Percentiles rank a stretch among this genome's conserved stretches.
Conservation (phyloP, 2,888 invertebrate genomes). For the Trachelus troglodyta region DNA sequence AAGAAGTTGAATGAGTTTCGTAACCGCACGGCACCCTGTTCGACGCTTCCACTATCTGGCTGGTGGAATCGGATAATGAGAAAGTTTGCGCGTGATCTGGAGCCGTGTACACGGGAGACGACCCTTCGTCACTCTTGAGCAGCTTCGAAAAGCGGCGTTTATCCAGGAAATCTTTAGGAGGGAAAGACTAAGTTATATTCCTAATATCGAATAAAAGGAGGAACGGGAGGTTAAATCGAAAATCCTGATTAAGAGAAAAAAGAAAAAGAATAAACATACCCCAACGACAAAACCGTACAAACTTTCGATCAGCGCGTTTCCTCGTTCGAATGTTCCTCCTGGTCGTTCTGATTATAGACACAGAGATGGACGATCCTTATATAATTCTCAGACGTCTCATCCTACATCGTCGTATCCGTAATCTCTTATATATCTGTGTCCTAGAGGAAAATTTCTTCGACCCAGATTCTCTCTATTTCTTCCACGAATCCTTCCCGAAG, state of each 20-base stretch:
- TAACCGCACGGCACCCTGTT: not conserved
- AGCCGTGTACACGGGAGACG: not conserved
- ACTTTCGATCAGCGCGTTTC: not conserved
- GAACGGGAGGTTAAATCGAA: not conserved
- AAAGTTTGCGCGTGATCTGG: constrained; percentile 19
- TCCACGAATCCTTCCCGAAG: constrained; percentile 43
- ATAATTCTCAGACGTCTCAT: not conserved
- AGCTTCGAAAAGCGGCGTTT: not conserved
- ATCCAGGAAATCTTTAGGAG: not conserved
- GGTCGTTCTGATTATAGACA: not conserved
- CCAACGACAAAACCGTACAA: not conserved
- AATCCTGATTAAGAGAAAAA: not conserved
- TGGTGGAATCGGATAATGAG: constrained; percentile 23
- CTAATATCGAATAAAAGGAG: not conserved
- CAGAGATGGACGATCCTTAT: not conserved
- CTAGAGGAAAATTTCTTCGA: constrained; percentile 26
- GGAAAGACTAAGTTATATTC: not conserved
- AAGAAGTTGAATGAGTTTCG: constrained; percentile 24
- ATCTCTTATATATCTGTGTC: not conserved
- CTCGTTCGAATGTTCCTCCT: not conserved
- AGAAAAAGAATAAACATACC: not conserved
- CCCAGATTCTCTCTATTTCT: constrained; percentile 28
- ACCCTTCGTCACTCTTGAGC: not conserved
- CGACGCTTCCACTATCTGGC: constrained; percentile 22
- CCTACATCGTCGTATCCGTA: not conserved